Evolutionary conservation across 2,113 vertebrate genomes (phyloP).

Genomic region (Lepisosteus oculatus): DNA sequence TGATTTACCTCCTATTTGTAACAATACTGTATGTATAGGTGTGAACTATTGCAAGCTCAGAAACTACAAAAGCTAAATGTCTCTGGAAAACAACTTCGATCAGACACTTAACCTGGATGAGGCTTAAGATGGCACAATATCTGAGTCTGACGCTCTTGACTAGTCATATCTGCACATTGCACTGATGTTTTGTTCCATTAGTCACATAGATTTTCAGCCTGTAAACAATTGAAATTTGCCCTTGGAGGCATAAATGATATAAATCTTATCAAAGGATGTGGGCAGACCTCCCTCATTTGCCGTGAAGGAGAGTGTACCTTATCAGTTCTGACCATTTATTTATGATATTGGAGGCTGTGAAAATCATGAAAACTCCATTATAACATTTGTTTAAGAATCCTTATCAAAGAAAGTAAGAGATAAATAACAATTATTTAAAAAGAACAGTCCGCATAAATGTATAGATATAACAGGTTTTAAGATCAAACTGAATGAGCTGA

Average conservation of each 20-base stretch:
- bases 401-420: neutral
- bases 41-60: too few relatives aligned
- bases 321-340: slow-evolving; percentile 18
- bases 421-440: neutral
- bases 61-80: too few relatives aligned
- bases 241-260: neutral
- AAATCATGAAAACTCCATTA: slow-evolving; percentile 1
- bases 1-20: too few relatives aligned
- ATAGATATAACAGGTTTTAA: too few relatives aligned
- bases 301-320: neutral
- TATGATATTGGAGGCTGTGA: slow-evolving; percentile 3
- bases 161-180: neutral
- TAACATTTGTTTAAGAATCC: neutral
- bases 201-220: neutral
- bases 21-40: too few relatives aligned
- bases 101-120: neutral
- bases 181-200: neutral
- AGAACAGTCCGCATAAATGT: too few relatives aligned
- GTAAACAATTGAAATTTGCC: neutral
- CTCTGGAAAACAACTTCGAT: too few relatives aligned
- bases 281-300: neutral
- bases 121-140: neutral
- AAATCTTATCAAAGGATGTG: neutral
- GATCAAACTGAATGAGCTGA: too few relatives aligned
- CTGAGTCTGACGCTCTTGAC: neutral